Conservation (phyloP, 2,888 invertebrate genomes). For the Apodemia mormo region DNA sequence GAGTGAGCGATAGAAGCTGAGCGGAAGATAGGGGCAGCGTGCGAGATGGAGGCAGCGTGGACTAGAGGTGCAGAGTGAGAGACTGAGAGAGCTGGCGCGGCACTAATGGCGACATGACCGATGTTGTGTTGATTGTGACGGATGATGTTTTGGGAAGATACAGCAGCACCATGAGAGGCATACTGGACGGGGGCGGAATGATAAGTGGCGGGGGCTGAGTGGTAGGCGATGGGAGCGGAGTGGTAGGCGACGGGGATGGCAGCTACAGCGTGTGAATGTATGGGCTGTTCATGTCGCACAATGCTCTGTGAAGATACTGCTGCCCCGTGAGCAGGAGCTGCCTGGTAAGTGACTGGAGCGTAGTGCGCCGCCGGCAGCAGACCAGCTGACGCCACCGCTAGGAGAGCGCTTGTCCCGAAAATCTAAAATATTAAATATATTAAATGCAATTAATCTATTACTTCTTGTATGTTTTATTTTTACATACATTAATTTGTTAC, state of each 20-base stretch:
- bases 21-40: too few species aligned
- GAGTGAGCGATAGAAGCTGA: slow-evolving; percentile 33
- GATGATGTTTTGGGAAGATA: not conserved
- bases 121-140: not conserved
- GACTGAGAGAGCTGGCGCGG: slow-evolving; percentile 38
- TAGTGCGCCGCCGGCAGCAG: slow-evolving; percentile 62
- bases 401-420: slow-evolving; percentile 58
- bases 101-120: too few species aligned
- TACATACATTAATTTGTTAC: too few species aligned
- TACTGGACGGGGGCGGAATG: slow-evolving; percentile 38
- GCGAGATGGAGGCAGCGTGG: slow-evolving; percentile 6
- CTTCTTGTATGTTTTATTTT: too few species aligned
- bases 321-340: slow-evolving; percentile 49
- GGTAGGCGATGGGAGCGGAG: slow-evolving; percentile 38
- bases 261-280: slow-evolving; percentile 53
- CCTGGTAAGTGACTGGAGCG: slow-evolving; percentile 45
- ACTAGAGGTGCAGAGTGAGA: slow-evolving; percentile 44
- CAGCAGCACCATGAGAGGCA: not conserved
- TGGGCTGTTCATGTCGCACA: slow-evolving; percentile 50
- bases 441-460: too few species aligned
- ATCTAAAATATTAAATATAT: slow-evolving; percentile 47
- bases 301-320: too few species aligned
- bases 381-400: slow-evolving; percentile 66
- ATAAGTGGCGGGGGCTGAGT: too few species aligned
- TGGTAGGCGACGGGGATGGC: slow-evolving; percentile 45